Conservation (phyloP, 64 coral and sea anemone genomes). For the Platygyra sinensis region DNA sequence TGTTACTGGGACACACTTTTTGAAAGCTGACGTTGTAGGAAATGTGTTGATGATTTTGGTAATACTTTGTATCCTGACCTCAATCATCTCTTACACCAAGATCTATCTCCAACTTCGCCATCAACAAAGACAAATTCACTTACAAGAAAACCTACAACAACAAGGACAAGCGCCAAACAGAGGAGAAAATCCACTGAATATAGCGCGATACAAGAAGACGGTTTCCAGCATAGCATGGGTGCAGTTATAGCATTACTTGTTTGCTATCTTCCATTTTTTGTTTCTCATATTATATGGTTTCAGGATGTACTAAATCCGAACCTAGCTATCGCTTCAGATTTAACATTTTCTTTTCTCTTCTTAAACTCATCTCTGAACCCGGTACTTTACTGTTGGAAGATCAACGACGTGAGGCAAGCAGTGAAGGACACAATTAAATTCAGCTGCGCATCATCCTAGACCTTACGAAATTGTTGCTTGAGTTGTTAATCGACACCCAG, state of each 20-base stretch:
- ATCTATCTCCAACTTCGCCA: not conserved
- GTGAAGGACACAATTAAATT: not conserved
- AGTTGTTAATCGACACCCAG: too few relatives aligned
- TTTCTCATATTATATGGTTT: not conserved
- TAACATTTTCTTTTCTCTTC: not conserved
- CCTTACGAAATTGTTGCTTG: too few relatives aligned
- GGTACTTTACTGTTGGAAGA: slow-evolving; percentile 5
- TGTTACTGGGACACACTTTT: too few relatives aligned
- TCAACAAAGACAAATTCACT: not conserved
- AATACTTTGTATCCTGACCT: not conserved
- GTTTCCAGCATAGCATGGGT: not conserved
- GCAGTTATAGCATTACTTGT: not conserved
- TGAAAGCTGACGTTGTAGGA: too few relatives aligned
- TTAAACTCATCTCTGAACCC: not conserved
- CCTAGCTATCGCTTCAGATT: too few relatives aligned
- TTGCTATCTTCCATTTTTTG: not conserved
- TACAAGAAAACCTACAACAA: not conserved
- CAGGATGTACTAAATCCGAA: not conserved
- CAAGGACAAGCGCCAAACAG: not conserved
- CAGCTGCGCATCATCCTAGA: not conserved
- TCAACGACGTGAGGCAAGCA: not conserved
- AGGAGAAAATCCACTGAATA: not conserved
- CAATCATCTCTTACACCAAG: not conserved
- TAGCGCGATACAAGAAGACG: not conserved
- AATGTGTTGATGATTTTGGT: not conserved